phyloP scores from a whole-genome alignment of 2,797 vertebrate genomes.

The Leuciscus waleckii region DNA sequence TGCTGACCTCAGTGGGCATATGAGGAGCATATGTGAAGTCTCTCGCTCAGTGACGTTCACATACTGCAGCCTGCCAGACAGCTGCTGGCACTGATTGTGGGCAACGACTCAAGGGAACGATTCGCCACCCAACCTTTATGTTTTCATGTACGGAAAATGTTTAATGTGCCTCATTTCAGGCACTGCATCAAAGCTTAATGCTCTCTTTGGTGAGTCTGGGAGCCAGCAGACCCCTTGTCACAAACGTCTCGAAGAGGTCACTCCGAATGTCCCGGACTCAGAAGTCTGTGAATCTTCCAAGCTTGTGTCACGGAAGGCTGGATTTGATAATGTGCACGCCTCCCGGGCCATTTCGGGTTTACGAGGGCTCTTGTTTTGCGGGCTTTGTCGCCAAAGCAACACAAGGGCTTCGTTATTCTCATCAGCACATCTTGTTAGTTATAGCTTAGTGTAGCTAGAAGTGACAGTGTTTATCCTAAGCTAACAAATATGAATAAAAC shows the following conservation, averaged over 20 bases:
- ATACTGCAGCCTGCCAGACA: slow-evolving; percentile 45
- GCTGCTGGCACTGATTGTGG: slow-evolving; percentile 54
- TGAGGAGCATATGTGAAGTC: slow-evolving; percentile 56
- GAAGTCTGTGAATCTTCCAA: slow-evolving; percentile 43
- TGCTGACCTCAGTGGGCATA: slow-evolving; percentile 49
- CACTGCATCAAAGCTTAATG: slow-evolving; percentile 52
- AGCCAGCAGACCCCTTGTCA: slow-evolving; percentile 44
- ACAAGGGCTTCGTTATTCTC: slow-evolving; percentile 37
- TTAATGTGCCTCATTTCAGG: slow-evolving; percentile 52
- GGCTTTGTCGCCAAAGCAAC: slow-evolving; percentile 62
- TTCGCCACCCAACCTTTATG: slow-evolving; percentile 38
- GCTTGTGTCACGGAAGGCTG: slow-evolving; percentile 52
- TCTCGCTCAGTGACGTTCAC: slow-evolving; percentile 42
- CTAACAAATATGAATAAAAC: slow-evolving; percentile 54
- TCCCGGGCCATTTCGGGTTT: slow-evolving; percentile 55
- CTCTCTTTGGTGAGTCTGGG: slow-evolving; percentile 39
- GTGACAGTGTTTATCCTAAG: slow-evolving; percentile 50
- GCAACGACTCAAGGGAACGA: slow-evolving; percentile 57
- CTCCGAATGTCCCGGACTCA: slow-evolving; percentile 23
- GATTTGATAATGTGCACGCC: slow-evolving; percentile 42
- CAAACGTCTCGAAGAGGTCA: slow-evolving; percentile 49
- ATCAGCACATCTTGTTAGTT: slow-evolving; percentile 42
- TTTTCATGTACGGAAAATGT: slow-evolving; percentile 52
- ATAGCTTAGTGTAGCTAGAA: slow-evolving; percentile 25
- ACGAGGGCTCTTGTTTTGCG: slow-evolving; percentile 54